Percentiles rank a stretch among this genome's conserved stretches.
Conservation (phyloP, 2,113 vertebrate genomes). For the Cheilinus undulatus region DNA sequence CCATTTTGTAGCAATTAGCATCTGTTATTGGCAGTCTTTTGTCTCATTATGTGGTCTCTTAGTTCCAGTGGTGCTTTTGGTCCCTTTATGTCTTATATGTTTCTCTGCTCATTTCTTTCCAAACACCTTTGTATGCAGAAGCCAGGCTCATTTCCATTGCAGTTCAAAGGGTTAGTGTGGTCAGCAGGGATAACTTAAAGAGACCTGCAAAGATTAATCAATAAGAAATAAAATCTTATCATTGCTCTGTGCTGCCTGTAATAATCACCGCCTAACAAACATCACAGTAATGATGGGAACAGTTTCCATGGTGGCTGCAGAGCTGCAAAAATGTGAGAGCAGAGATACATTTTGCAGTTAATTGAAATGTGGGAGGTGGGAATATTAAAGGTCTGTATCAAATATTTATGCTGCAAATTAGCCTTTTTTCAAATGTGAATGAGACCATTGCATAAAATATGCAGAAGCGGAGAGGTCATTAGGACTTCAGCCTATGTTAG, state of each 20-base stretch:
- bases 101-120: too few species aligned
- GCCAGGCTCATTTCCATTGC: not conserved
- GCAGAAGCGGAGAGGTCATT: conserved; percentile 62
- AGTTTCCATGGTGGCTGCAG: conserved; percentile 13
- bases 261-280: conserved; percentile 50
- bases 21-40: too few species aligned
- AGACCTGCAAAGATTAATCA: conserved; percentile 48
- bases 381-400: conserved; percentile 67
- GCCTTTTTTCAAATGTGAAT: conserved; percentile 70
- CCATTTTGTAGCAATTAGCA: too few species aligned
- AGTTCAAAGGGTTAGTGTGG: conserved; percentile 7
- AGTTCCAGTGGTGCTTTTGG: too few species aligned
- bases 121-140: not conserved
- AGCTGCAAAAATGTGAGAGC: conserved; percentile 30
- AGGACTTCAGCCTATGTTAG: conserved; percentile 42
- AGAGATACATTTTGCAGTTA: conserved; percentile 60
- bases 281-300: conserved; percentile 37
- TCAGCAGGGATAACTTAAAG: conserved; percentile 19
- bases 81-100: too few species aligned
- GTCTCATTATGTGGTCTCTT: too few species aligned
- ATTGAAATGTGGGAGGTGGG: conserved; percentile 70
- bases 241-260: conserved; percentile 41
- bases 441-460: conserved; percentile 71
- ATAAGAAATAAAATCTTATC: conserved; percentile 39
- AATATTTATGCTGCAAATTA: conserved; percentile 78